These are phyloP conservation scores for Nezara viridula DNA, from an alignment of 2,888 invertebrate genomes.

Conservation along the genomic window DNA sequence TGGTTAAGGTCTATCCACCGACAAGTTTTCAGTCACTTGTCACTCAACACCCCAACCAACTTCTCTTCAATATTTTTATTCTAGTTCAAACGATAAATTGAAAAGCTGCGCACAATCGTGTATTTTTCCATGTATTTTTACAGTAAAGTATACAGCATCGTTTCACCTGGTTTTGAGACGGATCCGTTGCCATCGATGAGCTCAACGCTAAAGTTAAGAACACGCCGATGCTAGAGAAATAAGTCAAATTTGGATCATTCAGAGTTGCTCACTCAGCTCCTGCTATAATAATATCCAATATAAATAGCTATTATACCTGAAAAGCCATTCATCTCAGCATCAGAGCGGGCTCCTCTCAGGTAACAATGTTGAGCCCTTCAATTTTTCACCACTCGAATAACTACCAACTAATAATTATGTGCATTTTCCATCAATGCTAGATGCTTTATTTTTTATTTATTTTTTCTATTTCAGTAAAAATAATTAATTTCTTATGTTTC, in stretches of 20 bases:
- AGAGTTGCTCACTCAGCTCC: background rate
- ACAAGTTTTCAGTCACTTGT: too few species aligned
- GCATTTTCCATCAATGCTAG: background rate
- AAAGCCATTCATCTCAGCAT: conserved; percentile 10
- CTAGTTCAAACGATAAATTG: too few species aligned
- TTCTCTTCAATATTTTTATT: too few species aligned
- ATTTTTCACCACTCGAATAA: conserved; percentile 24
- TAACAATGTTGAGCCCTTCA: conserved; percentile 16
- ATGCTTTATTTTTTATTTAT: background rate
- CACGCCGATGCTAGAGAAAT: too few species aligned
- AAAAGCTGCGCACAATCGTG: too few species aligned
- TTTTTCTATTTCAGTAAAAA: background rate
- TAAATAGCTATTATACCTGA: conserved; percentile 38
- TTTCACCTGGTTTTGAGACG: too few species aligned
- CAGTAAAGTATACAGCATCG: too few species aligned
- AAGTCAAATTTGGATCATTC: background rate
- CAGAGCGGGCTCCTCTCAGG: background rate
- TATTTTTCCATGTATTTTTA: too few species aligned
- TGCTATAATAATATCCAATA: background rate
- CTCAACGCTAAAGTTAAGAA: too few species aligned
- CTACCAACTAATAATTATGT: conserved; percentile 18
- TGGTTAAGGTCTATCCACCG: too few species aligned
- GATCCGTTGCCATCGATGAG: too few species aligned
- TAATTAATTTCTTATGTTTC: background rate
- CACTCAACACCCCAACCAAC: too few species aligned